Base-by-base conservation (phyloP, 2,113 vertebrate species). In the Todiramphus saurophagus region DNA sequence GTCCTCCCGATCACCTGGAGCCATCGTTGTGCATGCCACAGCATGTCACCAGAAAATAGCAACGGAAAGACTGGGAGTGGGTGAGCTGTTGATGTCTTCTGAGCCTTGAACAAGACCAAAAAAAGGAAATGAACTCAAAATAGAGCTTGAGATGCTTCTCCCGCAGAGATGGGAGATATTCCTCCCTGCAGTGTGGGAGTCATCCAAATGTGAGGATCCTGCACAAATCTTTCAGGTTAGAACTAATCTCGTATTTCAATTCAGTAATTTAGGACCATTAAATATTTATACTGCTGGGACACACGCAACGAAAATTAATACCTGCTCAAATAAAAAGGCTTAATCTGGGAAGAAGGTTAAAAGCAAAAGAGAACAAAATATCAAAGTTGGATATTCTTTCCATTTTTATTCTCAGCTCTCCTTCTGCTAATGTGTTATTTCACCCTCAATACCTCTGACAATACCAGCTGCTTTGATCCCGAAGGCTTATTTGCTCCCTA, bases 381-480 rank as follows among this genome's bases (percentile, higher is more conserved):
- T 28, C 83, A 78, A 39, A 39, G 82, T 25, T 72, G 91, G 72
- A 92, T 95, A 95, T 95, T 87, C 87, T 93, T 92, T 90, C 88
- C 59, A 46, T 62, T 93, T 44, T 90, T 86, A 80, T 94, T 77
- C 91, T 69, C 74, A 43, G 66, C 69, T 79, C 70, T 87, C 55
- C 86, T 92, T 82, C 70, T 89, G 93, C 74, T 75, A 30, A 72
- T 88, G 62, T 84, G 62, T 67, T 83, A 43, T 91, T 94, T 95
- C 83, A 74, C 66, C 86, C 93, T 89, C 59, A 51, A 43, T 81
- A 63, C 80, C 89, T 89, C 87, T 1, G 3, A 93, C 93, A 89
- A 78, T 81, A 88, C 59, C 93, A 96, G 64, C 76, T 94, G 94
- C 96, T 96, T 97, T 94, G 95, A 97, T 96, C 94, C 93, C 89